Evolutionary conservation across 1,140 invertebrate species (phyloP).

Genomic region (Leptinotarsa lineolata): DNA sequence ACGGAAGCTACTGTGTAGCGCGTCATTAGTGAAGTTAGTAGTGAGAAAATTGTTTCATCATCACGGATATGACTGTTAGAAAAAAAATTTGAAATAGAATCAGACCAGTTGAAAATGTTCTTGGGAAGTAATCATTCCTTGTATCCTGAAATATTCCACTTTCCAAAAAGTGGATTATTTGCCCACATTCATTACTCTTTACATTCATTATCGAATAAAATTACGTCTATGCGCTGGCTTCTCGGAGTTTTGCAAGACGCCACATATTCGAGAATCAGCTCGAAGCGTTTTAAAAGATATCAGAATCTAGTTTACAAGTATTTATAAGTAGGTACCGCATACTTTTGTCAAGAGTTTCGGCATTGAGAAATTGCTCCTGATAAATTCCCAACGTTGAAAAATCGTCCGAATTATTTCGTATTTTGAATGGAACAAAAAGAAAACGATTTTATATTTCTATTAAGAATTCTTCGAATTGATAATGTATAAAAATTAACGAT

Average conservation of each 20-base stretch:
- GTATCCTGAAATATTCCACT: too few species aligned
- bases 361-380: neutral
- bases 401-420: neutral
- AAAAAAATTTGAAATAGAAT: too few species aligned
- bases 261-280: slow-evolving; percentile 1
- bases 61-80: too few species aligned
- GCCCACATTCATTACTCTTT: too few species aligned
- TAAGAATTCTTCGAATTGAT: neutral
- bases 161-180: too few species aligned
- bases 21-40: too few species aligned
- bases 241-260: neutral
- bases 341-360: neutral
- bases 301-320: slow-evolving; percentile 6
- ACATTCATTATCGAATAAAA: too few species aligned
- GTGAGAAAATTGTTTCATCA: too few species aligned
- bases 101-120: too few species aligned
- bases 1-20: too few species aligned
- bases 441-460: neutral
- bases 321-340: slow-evolving; percentile 8
- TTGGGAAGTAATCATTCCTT: too few species aligned
- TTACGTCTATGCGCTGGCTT: neutral
- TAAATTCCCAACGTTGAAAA: slow-evolving; percentile 6
- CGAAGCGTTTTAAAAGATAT: slow-evolving; percentile 6
- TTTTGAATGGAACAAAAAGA: slow-evolving; percentile 3
- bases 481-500: slow-evolving; percentile 6